These are phyloP conservation scores for Lepidostoma basale DNA, from an alignment of 1,140 invertebrate species.

Conservation along the genomic window DNA sequence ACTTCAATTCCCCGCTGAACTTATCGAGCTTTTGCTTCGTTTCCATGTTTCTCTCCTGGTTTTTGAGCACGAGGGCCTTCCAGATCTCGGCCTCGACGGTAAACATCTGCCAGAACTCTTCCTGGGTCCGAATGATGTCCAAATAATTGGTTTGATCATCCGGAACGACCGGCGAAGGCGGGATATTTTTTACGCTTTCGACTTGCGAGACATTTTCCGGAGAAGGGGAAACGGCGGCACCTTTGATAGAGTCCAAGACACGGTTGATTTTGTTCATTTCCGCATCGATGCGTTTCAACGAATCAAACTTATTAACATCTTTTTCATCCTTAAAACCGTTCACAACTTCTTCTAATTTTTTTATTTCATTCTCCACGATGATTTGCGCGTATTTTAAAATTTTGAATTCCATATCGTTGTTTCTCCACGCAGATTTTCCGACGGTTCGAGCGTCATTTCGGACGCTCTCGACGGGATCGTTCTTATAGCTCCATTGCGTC, in stretches of 20 bases:
- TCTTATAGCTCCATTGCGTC: slow-evolving; percentile 44
- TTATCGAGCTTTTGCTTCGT: slow-evolving; percentile 55
- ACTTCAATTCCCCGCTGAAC: slow-evolving; percentile 56
- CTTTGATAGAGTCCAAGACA: slow-evolving; percentile 54
- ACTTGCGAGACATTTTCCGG: slow-evolving; percentile 6
- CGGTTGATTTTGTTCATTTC: slow-evolving; percentile 49
- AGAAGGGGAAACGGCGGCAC: not conserved
- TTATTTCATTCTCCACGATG: slow-evolving; percentile 56
- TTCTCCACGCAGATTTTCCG: slow-evolving; percentile 28
- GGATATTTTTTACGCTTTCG: slow-evolving; percentile 42
- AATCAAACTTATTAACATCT: slow-evolving; percentile 49
- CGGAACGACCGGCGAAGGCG: slow-evolving; percentile 5
- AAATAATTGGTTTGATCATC: slow-evolving; percentile 33
- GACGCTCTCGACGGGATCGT: not conserved
- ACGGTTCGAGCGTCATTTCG: not conserved
- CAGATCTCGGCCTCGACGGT: slow-evolving; percentile 59
- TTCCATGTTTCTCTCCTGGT: slow-evolving; percentile 59
- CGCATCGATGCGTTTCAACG: slow-evolving; percentile 47
- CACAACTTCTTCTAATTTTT: slow-evolving; percentile 54
- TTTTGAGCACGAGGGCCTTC: slow-evolving; percentile 57
- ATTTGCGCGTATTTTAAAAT: slow-evolving; percentile 59
- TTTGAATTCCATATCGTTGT: slow-evolving; percentile 57
- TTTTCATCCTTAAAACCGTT: slow-evolving; percentile 46
- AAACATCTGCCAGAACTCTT: slow-evolving; percentile 59
- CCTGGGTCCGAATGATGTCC: slow-evolving; percentile 42